A percentile compares a stretch with the other conserved stretches of the same genome.
These are phyloP conservation scores for Azorinus chamasolen DNA, from an alignment of 2,888 invertebrate species.

Conservation along the genomic window DNA sequence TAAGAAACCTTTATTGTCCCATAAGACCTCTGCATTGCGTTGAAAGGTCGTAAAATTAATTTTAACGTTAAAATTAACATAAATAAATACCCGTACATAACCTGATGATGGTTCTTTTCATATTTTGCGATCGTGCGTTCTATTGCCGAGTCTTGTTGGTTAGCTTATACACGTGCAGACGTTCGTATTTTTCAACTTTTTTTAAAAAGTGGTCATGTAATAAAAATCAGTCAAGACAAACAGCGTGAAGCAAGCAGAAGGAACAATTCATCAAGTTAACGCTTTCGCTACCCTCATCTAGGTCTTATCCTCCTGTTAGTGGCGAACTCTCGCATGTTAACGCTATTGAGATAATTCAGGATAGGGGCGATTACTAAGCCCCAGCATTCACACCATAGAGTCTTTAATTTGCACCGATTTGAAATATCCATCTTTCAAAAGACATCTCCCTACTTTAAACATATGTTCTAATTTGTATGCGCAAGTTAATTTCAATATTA, in stretches of 20 bases:
- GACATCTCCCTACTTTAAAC: constrained; percentile 52
- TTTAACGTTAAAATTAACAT: too few species aligned
- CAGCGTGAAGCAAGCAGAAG: constrained; percentile 25
- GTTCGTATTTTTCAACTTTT: too few species aligned
- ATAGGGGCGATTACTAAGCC: constrained; percentile 41
- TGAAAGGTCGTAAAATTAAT: too few species aligned
- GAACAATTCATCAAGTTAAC: constrained; percentile 64
- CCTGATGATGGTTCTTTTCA: too few species aligned
- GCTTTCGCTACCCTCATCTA: constrained; percentile 43
- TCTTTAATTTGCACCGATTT: constrained; percentile 49
- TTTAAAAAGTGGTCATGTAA: too few species aligned
- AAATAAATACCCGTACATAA: too few species aligned
- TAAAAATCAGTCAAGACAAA: too few species aligned
- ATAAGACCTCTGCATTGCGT: too few species aligned
- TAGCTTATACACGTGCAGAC: too few species aligned
- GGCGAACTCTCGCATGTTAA: constrained; percentile 12
- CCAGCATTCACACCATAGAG: constrained; percentile 28
- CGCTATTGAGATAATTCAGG: constrained; percentile 47
- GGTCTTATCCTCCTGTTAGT: constrained; percentile 16
- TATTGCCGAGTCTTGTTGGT: too few species aligned
- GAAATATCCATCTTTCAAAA: constrained; percentile 38
- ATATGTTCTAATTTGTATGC: constrained; percentile 66
- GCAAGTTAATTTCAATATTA: constrained; percentile 63
- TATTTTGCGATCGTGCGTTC: too few species aligned
- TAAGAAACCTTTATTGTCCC: too few species aligned